Evolutionary conservation across 2,888 invertebrate species (phyloP), one percentile per base, ranked within the genome.

Genomic region (Ophion costatus): DNA sequence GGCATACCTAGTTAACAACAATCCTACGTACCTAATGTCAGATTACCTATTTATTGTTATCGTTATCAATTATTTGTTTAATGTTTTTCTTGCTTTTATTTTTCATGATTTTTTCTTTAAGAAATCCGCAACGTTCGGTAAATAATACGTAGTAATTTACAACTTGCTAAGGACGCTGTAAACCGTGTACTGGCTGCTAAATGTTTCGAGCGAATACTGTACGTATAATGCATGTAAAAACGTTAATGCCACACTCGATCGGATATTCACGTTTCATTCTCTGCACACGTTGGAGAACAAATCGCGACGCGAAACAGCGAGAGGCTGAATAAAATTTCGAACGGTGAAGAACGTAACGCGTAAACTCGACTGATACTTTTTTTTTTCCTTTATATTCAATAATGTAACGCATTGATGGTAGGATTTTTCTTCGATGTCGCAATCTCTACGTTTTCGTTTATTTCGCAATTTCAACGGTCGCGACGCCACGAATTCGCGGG

Each of bases 141-240:
- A 82, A 88, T 91, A 90, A 92, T 91, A 91, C 89, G 89, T 91
- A 92, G 89, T 92, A 91, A 92, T 92, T 90, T 92, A 92, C 92
- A 92, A 92, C 90, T 91, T 90, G 90, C 91, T 92, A 92, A 90
- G 88, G 90, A 92, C 90, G 91, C 91, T 90, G 90, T 90, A 89
- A 90, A 91, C 89, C 90, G 89, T 91, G 89, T 92, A 92, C 92
- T 92, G 93, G 90, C 91, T 92, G 91, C 91, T 92, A 92, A 92
- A 92, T 91, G 90, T 92, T 91, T 89, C 90, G 88, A 90, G 90
- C 91, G 91, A 93, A 93, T 93, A 93, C 93, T 93, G 93, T 90
- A 91, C 85, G 91, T 91, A 90, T 91, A 90, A 90, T 91, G 90
- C 89, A 89, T 89, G 89, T 90, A 88, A 90, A 91, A 91, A 88